phyloP scores from a whole-genome alignment of 1,140 invertebrate species.

The Pygmarrhopalites habei region DNA sequence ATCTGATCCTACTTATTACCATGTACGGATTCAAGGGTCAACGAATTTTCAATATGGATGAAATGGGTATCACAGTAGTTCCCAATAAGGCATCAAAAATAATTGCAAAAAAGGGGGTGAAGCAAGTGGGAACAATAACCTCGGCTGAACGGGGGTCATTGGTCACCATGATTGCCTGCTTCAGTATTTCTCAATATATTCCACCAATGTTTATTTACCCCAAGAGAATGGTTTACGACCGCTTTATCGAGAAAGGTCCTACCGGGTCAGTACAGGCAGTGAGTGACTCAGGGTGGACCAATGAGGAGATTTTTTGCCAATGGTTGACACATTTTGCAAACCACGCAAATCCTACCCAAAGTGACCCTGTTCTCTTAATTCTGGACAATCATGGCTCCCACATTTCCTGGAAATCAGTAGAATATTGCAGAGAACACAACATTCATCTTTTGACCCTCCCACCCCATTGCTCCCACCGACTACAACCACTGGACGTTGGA shows the following conservation, averaged over 20 bases:
- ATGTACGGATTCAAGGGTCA: neutral
- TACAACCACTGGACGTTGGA: neutral
- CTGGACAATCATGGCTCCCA: neutral
- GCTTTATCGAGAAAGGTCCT: neutral
- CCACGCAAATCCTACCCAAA: neutral
- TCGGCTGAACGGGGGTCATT: neutral
- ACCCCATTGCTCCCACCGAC: neutral
- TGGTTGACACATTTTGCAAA: neutral
- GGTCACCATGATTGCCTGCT: neutral
- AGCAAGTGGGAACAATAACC: neutral
- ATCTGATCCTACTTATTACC: neutral
- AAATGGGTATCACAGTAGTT: neutral
- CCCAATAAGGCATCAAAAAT: neutral
- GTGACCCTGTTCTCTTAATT: neutral
- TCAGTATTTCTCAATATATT: neutral
- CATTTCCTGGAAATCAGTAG: neutral
- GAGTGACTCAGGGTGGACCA: neutral
- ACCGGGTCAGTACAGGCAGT: neutral
- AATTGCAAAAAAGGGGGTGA: neutral
- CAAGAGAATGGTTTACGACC: neutral
- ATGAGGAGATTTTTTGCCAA: neutral
- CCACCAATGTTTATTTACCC: neutral
- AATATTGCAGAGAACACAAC: neutral
- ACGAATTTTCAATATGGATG: neutral
- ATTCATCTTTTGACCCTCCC: neutral